Percentiles rank a stretch among this genome's conserved stretches.
phyloP scores from a whole-genome alignment of 2,797 vertebrate genomes.

The Phoxinus dragarum region DNA sequence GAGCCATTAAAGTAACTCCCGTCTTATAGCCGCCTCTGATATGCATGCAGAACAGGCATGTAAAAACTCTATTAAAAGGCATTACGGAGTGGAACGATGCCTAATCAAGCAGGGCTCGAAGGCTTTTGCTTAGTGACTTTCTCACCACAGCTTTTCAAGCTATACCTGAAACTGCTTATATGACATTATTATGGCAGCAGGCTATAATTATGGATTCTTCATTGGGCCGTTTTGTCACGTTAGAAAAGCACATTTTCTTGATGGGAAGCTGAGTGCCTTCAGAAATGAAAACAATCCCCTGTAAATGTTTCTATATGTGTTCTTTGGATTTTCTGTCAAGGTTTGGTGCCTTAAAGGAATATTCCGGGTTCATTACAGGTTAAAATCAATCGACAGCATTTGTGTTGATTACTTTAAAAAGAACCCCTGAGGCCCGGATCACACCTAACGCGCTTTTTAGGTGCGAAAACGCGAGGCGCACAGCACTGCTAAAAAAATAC shows the following conservation, averaged over 20 bases:
- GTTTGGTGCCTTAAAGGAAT: background rate
- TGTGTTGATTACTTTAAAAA: background rate
- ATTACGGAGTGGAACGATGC: constrained; percentile 72
- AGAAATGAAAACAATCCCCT: constrained; percentile 2
- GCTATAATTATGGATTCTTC: constrained; percentile 40
- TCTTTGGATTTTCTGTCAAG: constrained; percentile 1
- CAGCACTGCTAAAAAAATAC: no score
- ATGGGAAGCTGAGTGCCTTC: constrained; percentile 17
- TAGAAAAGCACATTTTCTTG: constrained; percentile 34
- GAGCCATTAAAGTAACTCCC: constrained; percentile 73
- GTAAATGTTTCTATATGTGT: constrained; percentile 4
- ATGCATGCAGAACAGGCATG: constrained; percentile 70
- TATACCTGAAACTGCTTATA: constrained; percentile 51
- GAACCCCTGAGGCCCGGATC: no score
- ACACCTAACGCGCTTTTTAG: no score
- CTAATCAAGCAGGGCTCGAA: constrained; percentile 77
- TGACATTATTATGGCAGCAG: constrained; percentile 22
- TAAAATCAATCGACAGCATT: background rate
- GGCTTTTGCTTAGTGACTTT: constrained; percentile 61
- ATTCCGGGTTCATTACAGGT: background rate
- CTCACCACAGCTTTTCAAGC: constrained; percentile 29
- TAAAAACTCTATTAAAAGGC: constrained; percentile 81
- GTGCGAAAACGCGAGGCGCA: no score
- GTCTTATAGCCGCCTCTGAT: constrained; percentile 76
- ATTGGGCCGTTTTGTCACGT: constrained; percentile 25